phyloP scores from a whole-genome alignment of 2,797 vertebrate genomes.

The Tragopan temminckii region DNA sequence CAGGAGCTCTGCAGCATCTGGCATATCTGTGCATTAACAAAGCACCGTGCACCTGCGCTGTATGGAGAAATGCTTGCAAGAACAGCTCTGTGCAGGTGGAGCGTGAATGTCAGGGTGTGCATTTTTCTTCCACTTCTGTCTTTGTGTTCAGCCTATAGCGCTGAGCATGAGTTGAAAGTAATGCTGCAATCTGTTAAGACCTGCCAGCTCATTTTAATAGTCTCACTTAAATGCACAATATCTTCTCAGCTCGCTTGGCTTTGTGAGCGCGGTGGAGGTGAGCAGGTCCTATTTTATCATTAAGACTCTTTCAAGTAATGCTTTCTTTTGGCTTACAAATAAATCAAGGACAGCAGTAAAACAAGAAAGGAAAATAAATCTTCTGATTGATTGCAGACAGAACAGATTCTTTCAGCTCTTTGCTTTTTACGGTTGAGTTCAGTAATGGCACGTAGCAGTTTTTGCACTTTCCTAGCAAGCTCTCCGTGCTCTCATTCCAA shows the following conservation, averaged over 20 bases:
- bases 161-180: not conserved
- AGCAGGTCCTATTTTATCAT: constrained; percentile 1
- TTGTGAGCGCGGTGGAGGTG: not conserved
- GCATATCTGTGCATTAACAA: rapidly evolving
- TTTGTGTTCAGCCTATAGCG: not conserved
- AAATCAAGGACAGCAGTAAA: constrained; percentile 28
- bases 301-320: constrained; percentile 56
- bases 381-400: not conserved
- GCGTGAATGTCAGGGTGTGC: not conserved
- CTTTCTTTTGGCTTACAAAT: constrained; percentile 37
- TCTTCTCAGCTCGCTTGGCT: not conserved
- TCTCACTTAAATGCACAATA: not conserved
- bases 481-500: not conserved
- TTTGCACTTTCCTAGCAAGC: not conserved
- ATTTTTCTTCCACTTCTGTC: not conserved
- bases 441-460: not conserved
- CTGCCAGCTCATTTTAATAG: not conserved
- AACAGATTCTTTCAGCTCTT: not conserved
- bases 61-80: not conserved
- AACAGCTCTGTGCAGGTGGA: rapidly evolving
- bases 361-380: constrained; percentile 48
- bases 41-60: not conserved
- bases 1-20: not conserved
- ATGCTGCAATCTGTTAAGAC: not conserved
- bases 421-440: not conserved